Percentiles rank a stretch among this genome's conserved stretches.
These are phyloP conservation scores for Drosophila anomalata DNA, from an alignment of 2,888 invertebrate genomes.

Conservation along the genomic window DNA sequence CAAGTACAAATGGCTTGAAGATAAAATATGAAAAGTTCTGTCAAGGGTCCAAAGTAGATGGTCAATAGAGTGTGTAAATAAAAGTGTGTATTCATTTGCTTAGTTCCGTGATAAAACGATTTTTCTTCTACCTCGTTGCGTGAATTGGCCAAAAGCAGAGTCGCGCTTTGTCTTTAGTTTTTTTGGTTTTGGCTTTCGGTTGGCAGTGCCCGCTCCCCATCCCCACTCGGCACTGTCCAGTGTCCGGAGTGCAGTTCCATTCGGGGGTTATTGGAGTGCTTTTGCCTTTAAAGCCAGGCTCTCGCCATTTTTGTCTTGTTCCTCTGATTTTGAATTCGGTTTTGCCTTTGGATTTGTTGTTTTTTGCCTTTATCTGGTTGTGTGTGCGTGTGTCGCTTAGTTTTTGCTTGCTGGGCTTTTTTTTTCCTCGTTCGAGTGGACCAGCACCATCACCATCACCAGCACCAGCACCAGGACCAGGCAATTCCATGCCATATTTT, in stretches of 20 bases:
- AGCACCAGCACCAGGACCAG: slow-evolving; percentile 22
- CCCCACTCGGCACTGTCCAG: background rate
- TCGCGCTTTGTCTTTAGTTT: slow-evolving; percentile 42
- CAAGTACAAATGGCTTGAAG: no score
- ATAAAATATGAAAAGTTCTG: no score
- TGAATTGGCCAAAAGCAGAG: slow-evolving; percentile 75
- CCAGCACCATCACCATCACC: background rate
- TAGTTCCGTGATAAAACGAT: background rate
- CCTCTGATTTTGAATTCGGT: slow-evolving; percentile 31
- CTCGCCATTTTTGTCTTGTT: slow-evolving; percentile 70
- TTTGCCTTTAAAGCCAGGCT: slow-evolving; percentile 73
- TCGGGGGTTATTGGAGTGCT: slow-evolving; percentile 56
- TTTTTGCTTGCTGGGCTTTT: slow-evolving; percentile 21
- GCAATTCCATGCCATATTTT: slow-evolving; percentile 74
- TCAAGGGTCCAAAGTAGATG: background rate
- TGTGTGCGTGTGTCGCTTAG: slow-evolving; percentile 23
- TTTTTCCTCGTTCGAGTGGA: background rate
- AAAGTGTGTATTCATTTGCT: slow-evolving; percentile 4
- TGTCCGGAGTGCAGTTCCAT: slow-evolving; percentile 16
- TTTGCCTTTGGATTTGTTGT: slow-evolving; percentile 23
- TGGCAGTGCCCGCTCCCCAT: slow-evolving; percentile 13
- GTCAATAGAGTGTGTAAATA: background rate
- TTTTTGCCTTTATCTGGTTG: slow-evolving; percentile 15
- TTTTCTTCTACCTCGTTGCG: slow-evolving; percentile 24
- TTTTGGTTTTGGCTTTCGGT: background rate